Conservation (phyloP, 2,888 invertebrate species). For the Lordiphosa andalusiaca region DNA sequence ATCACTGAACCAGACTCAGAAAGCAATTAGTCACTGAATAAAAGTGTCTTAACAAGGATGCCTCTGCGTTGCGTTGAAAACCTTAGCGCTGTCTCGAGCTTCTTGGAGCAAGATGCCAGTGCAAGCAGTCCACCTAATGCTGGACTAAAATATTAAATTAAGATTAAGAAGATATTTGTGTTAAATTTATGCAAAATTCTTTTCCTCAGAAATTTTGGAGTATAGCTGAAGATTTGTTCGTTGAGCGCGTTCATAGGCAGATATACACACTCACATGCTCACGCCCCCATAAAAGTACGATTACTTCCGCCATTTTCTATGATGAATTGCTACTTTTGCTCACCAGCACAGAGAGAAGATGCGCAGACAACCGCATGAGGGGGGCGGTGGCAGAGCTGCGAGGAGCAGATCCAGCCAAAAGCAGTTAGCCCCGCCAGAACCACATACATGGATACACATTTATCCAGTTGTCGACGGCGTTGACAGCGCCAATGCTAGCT, state of each 20-base stretch:
- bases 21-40: too few species aligned
- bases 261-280: slow-evolving; percentile 30
- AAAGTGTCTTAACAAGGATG: too few species aligned
- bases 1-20: too few species aligned
- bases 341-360: slow-evolving; percentile 49
- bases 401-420: slow-evolving; percentile 15
- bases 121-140: too few species aligned
- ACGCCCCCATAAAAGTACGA: slow-evolving; percentile 62
- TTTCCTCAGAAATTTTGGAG: neutral
- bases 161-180: too few species aligned
- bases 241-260: slow-evolving; percentile 21
- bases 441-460: slow-evolving; percentile 52
- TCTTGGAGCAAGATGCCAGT: too few species aligned
- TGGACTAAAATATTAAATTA: too few species aligned
- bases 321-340: slow-evolving; percentile 78
- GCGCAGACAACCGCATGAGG: slow-evolving; percentile 46
- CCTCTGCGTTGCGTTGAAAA: too few species aligned
- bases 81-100: too few species aligned
- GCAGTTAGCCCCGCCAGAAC: slow-evolving; percentile 9
- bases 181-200: neutral
- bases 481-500: slow-evolving; percentile 55
- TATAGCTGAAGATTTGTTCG: slow-evolving; percentile 25
- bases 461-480: slow-evolving; percentile 68
- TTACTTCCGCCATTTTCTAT: slow-evolving; percentile 79
- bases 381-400: slow-evolving; percentile 12